Percentiles rank a stretch among this genome's conserved stretches.
Evolutionary conservation across 2,797 vertebrate species (phyloP).

Genomic region (Sibirionetta formosa): DNA sequence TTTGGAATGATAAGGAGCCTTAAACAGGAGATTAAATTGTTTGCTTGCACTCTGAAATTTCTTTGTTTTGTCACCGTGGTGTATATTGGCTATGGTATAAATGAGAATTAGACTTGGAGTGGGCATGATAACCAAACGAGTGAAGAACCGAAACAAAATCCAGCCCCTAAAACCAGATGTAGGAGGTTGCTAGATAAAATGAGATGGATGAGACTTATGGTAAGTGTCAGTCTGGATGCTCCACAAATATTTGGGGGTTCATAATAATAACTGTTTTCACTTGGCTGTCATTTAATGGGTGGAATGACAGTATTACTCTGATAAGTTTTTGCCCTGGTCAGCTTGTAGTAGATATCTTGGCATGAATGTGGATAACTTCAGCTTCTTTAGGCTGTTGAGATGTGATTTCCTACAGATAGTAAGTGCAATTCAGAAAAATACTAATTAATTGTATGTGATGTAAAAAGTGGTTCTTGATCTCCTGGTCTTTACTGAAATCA

Average conservation of each 20-base stretch:
- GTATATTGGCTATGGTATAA: rapidly evolving
- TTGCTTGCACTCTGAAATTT: neutral
- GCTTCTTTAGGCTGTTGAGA: neutral
- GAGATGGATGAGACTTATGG: neutral
- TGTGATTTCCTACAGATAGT: neutral
- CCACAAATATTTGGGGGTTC: neutral
- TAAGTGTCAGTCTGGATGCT: neutral
- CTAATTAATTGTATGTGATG: neutral
- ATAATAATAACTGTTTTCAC: neutral
- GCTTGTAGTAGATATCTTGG: neutral
- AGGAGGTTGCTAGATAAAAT: neutral
- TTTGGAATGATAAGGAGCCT: neutral
- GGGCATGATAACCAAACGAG: neutral
- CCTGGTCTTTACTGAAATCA: neutral
- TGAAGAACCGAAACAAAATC: neutral
- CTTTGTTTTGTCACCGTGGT: neutral
- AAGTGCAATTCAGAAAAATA: too few species aligned
- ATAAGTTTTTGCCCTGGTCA: neutral
- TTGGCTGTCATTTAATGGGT: neutral
- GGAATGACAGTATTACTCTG: neutral
- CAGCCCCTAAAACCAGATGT: neutral
- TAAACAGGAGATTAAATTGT: rapidly evolving
- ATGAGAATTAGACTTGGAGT: neutral
- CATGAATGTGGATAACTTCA: neutral
- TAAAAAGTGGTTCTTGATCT: neutral